Evolutionary conservation across 2,888 invertebrate genomes (phyloP).

Genomic region (Latrodectus elegans): DNA sequence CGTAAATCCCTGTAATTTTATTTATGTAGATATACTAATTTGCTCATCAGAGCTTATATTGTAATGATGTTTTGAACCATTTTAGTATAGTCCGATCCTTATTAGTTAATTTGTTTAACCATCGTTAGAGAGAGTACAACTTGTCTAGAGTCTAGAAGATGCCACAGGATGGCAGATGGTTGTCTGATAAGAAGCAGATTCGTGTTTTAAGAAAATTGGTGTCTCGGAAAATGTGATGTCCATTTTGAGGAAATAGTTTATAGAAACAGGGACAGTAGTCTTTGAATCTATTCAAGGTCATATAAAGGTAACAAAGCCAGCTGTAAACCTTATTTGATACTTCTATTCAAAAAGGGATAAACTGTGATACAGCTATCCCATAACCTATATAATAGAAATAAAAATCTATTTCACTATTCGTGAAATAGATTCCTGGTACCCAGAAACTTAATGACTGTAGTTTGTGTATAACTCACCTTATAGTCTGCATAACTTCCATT

Average conservation of each 20-base stretch:
- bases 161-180: background rate
- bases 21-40: background rate
- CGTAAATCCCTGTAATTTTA: background rate
- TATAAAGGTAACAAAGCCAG: background rate
- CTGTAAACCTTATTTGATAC: background rate
- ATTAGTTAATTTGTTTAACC: background rate
- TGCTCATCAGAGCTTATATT: background rate
- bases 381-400: background rate
- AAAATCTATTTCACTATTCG: background rate
- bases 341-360: background rate
- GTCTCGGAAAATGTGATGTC: background rate
- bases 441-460: background rate
- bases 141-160: background rate
- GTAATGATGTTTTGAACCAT: background rate
- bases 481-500: conserved; percentile 1
- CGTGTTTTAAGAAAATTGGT: background rate
- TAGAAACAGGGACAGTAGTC: background rate
- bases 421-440: background rate
- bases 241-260: background rate
- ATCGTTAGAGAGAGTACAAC: background rate
- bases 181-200: background rate
- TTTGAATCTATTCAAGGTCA: background rate
- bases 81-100: background rate
- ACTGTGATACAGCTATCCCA: background rate
- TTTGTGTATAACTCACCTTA: background rate